Conservation (phyloP, 1,140 invertebrate genomes). For the Trichonephila clavata region DNA sequence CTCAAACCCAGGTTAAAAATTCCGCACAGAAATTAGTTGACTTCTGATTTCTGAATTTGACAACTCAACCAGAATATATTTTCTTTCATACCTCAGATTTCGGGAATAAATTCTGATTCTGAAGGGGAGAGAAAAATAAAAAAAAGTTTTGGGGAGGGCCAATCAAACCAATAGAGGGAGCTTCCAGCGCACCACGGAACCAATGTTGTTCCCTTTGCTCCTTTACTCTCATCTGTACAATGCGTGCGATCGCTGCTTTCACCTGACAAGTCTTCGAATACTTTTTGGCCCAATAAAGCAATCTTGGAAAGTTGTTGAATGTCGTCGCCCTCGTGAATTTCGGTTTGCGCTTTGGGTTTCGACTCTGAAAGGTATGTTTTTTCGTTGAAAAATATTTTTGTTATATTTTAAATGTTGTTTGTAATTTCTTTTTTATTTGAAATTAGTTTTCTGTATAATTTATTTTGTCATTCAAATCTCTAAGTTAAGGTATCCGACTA, state of each 20-base stretch:
- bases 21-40: not conserved
- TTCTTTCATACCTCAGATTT: not conserved
- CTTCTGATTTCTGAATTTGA: not conserved
- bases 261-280: not conserved
- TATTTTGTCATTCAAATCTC: too few species aligned
- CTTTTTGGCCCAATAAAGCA: not conserved
- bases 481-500: too few species aligned
- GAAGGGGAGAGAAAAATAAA: not conserved
- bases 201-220: not conserved
- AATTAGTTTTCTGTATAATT: too few species aligned
- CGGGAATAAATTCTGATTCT: not conserved
- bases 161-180: constrained; percentile 4
- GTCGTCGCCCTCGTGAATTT: not conserved
- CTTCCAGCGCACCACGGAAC: not conserved
- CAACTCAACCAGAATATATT: not conserved
- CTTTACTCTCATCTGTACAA: not conserved
- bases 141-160: not conserved
- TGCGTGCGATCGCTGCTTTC: not conserved
- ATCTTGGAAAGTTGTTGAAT: not conserved
- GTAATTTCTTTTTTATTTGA: too few species aligned
- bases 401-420: too few species aligned
- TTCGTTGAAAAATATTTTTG: too few species aligned
- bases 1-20: not conserved
- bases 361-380: not conserved
- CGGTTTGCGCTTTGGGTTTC: not conserved